Percentiles rank a stretch among this genome's conserved stretches.
Evolutionary conservation across 2,797 vertebrate genomes (phyloP).

Genomic region (Taeniopygia guttata): DNA sequence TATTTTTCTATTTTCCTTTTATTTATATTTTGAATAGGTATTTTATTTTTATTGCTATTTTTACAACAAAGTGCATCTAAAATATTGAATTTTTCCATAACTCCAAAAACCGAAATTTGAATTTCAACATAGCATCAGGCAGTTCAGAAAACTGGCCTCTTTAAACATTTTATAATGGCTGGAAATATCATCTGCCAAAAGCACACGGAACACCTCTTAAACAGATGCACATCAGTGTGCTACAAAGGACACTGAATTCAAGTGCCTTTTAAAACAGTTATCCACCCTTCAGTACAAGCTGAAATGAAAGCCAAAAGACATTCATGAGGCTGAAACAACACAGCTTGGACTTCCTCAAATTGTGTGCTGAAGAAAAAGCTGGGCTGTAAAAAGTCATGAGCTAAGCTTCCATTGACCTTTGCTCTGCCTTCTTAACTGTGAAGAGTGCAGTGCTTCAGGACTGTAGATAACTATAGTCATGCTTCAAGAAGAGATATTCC

Average conservation of each 20-base stretch:
- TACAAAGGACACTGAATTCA: neutral
- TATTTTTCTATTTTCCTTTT: neutral
- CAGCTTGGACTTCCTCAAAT: conserved; percentile 40
- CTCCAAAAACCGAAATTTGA: conserved; percentile 40
- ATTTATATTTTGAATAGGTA: neutral
- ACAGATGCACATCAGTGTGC: neutral
- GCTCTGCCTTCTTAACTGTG: conserved; percentile 62
- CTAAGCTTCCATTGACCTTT: conserved; percentile 64
- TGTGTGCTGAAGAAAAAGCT: neutral
- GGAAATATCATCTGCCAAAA: conserved; percentile 52
- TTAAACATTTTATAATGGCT: conserved; percentile 55
- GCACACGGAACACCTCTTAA: conserved; percentile 39
- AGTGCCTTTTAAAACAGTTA: conserved; percentile 38
- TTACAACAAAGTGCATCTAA: conserved; percentile 3
- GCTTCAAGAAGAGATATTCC: conserved; percentile 53
- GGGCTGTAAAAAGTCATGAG: conserved; percentile 36
- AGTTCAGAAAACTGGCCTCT: conserved; percentile 40
- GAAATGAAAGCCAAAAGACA: conserved; percentile 35
- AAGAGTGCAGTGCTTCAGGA: conserved; percentile 42
- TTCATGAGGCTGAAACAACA: neutral
- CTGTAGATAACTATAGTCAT: conserved; percentile 52
- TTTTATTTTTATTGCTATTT: neutral
- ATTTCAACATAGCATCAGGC: conserved; percentile 4
- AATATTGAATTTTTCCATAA: conserved; percentile 35
- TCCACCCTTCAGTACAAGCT: conserved; percentile 19